These are phyloP conservation scores for Torymus auratus DNA, from an alignment of 2,888 invertebrate species.

Conservation along the genomic window DNA sequence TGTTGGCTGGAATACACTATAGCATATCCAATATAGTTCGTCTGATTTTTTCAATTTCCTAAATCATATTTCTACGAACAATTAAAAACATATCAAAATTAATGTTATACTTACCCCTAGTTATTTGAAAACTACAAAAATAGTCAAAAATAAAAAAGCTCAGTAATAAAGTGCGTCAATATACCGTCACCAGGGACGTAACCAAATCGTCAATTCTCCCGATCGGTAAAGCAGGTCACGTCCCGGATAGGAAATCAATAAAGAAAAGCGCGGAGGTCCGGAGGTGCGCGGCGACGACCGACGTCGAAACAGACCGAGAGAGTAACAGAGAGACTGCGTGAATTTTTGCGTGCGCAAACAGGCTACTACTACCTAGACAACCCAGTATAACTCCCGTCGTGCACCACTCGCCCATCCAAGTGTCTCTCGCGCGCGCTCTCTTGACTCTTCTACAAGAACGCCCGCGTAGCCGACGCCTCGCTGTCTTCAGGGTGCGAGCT, in stretches of 20 bases:
- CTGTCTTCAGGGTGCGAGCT: neutral
- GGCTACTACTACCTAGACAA: neutral
- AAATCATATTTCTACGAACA: too few species aligned
- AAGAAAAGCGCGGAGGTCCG: constrained; percentile 48
- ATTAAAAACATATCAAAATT: too few species aligned
- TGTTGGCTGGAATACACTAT: too few species aligned
- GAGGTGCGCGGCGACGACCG: constrained; percentile 31
- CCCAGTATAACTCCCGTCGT: neutral
- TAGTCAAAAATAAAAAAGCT: too few species aligned
- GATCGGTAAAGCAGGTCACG: constrained; percentile 45
- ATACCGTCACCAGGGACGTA: neutral
- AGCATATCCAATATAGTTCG: too few species aligned
- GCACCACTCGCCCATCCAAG: neutral
- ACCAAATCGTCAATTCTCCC: neutral
- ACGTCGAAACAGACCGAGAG: too few species aligned
- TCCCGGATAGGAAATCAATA: constrained; percentile 44
- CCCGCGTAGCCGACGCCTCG: neutral
- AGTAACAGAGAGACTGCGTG: too few species aligned
- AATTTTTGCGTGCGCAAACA: constrained; percentile 25
- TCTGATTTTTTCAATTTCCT: too few species aligned
- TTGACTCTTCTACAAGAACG: neutral
- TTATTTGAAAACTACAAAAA: too few species aligned
- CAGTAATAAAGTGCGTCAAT: neutral
- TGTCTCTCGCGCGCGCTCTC: too few species aligned
- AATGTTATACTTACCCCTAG: too few species aligned